These are phyloP conservation scores for Seriola rivoliana DNA, from an alignment of 2,113 vertebrate genomes.

Conservation along the genomic window DNA sequence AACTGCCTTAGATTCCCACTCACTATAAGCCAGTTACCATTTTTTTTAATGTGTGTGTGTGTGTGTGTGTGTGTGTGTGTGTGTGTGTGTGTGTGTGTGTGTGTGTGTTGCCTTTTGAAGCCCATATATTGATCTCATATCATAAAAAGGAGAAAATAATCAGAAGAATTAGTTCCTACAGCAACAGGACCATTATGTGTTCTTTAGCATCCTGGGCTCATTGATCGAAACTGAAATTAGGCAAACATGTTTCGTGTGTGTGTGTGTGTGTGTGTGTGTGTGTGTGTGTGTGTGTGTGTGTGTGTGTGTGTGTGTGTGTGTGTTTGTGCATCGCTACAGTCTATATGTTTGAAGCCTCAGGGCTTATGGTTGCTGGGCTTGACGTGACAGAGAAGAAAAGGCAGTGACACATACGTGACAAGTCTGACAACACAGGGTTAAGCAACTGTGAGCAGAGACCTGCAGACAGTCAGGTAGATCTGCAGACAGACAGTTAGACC, in stretches of 20 bases:
- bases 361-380: background rate
- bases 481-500: slow-evolving; percentile 2
- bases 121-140: background rate
- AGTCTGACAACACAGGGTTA: slow-evolving; percentile 16
- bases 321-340: background rate
- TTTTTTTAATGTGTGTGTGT: slow-evolving; percentile 27
- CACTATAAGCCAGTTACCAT: slow-evolving; percentile 30
- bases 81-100: slow-evolving; percentile 33
- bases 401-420: slow-evolving; percentile 35
- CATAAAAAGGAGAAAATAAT: slow-evolving; percentile 11
- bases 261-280: too few relatives aligned
- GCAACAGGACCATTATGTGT: background rate
- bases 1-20: slow-evolving; percentile 64
- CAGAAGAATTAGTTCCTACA: background rate
- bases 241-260: background rate
- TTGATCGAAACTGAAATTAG: slow-evolving; percentile 14
- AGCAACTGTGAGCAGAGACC: slow-evolving; percentile 22
- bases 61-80: slow-evolving; percentile 29
- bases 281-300: background rate
- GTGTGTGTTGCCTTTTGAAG: background rate
- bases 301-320: background rate
- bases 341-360: slow-evolving; percentile 14
- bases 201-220: background rate
- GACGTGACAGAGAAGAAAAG: slow-evolving; percentile 38
- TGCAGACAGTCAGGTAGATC: slow-evolving; percentile 20